Evolutionary conservation across 1,140 invertebrate species (phyloP), one percentile per base, ranked within the genome.

Genomic region (Trigoniulus corallinus): DNA sequence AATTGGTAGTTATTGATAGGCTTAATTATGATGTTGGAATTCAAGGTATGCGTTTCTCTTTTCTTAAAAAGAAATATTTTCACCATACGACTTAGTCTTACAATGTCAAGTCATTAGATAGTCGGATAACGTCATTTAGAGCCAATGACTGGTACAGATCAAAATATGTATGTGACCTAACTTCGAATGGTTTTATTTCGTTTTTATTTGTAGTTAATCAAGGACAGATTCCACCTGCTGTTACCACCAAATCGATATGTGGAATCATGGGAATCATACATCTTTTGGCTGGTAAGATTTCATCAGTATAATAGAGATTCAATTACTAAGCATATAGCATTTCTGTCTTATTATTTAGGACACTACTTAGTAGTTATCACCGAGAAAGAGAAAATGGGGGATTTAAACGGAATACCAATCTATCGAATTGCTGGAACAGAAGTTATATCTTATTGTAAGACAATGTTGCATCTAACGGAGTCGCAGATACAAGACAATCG

Each of bases 341-440:
- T 29, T 12, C 4, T 42, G 4, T 2, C 27, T 47, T 15, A 24
- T 18, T 43, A 3, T 47, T 39, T 34, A 69, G 89, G 89, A 48
- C 75, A 81, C 45, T 92, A 95, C 63, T 71, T 98, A 20, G 74
- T 98, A 52, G 80, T 97, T 0, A 87, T 93, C 46, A 94, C 89
- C 20, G 79, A 83, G 57, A 79, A 84, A 51, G 72, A 80, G 58
- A 78, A 82, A 64, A 75, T 96, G 42, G 93, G 93, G 13, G 81
- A 80, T 52, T 75, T 97, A 51, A 81, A 82, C 62, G 82, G 81
- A 1, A 79, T 92, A 58, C 73, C 82, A 39, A 81, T 98, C 61
- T 98, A 82, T 76, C 79, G 81, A 60, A 71, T 97, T 50, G 76
- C 75, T 10, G 78, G 80, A 40, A 80, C 82, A 27, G 88, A 96